These are phyloP conservation scores for Aphodius sticticus DNA, from an alignment of 2,888 invertebrate genomes.

Conservation along the genomic window DNA sequence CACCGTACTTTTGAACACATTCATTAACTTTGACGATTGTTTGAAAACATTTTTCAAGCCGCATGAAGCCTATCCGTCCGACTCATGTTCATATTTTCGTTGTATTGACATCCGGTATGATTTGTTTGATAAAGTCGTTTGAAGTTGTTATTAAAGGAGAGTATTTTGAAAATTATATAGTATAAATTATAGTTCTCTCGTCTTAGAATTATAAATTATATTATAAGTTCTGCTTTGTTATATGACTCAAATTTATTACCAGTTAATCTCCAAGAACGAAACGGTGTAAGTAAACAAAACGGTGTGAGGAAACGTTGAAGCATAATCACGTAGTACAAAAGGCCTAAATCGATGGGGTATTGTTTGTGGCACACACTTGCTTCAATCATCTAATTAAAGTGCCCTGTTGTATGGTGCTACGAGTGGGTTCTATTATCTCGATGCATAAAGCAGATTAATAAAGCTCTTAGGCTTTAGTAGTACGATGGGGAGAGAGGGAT, in stretches of 20 bases:
- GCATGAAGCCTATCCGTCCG: not conserved
- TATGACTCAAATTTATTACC: not conserved
- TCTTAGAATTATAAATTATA: too few species aligned
- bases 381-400: not conserved
- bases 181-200: too few species aligned
- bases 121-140: too few species aligned
- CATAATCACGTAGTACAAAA: not conserved
- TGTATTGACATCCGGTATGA: not conserved
- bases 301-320: not conserved
- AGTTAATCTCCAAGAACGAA: not conserved
- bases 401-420: not conserved
- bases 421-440: not conserved
- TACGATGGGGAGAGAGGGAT: not conserved
- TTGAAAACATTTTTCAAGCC: not conserved
- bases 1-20: conserved; percentile 4
- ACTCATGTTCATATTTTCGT: not conserved
- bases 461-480: not conserved
- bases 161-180: too few species aligned
- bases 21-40: not conserved
- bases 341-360: not conserved
- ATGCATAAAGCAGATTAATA: conserved; percentile 4
- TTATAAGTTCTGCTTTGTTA: too few species aligned
- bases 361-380: not conserved
- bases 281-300: too few species aligned
- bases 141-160: too few species aligned